phyloP scores from a whole-genome alignment of 2,888 invertebrate genomes.

The Neoitamus cyanurus region DNA sequence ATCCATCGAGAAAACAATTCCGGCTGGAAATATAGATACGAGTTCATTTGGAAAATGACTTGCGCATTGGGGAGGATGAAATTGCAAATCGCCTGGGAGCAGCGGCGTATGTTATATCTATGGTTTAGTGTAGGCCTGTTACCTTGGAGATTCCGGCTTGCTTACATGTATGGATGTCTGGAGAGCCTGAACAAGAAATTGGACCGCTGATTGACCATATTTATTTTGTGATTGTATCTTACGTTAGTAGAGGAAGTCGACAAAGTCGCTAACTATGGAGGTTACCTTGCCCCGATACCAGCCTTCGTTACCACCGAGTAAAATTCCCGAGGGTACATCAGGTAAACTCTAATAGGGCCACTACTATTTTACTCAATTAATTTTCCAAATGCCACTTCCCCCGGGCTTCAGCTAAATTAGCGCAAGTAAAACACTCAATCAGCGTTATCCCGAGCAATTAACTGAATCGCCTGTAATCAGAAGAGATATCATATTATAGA shows the following conservation, averaged over 20 bases:
- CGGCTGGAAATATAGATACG: constrained; percentile 13
- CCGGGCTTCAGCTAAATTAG: background rate
- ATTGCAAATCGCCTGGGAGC: constrained; percentile 20
- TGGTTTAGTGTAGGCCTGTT: constrained; percentile 9
- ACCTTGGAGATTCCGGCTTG: constrained; percentile 9
- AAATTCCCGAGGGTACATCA: background rate
- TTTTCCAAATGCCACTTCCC: background rate
- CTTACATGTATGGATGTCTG: background rate
- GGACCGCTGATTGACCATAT: constrained; percentile 3
- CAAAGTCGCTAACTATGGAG: background rate
- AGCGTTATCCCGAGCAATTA: background rate
- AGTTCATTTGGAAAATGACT: background rate
- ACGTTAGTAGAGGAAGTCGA: background rate
- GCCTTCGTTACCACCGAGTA: background rate
- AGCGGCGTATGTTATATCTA: background rate
- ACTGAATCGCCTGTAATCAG: background rate
- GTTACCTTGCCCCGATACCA: background rate
- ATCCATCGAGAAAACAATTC: background rate
- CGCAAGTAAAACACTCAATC: background rate
- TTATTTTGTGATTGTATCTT: constrained; percentile 13
- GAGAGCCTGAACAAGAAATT: background rate
- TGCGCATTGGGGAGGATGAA: background rate
- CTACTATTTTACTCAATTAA: background rate
- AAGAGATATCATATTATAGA: background rate
- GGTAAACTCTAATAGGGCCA: background rate